phyloP scores from a whole-genome alignment of 1,140 invertebrate species.

The Halictus rubicundus region DNA sequence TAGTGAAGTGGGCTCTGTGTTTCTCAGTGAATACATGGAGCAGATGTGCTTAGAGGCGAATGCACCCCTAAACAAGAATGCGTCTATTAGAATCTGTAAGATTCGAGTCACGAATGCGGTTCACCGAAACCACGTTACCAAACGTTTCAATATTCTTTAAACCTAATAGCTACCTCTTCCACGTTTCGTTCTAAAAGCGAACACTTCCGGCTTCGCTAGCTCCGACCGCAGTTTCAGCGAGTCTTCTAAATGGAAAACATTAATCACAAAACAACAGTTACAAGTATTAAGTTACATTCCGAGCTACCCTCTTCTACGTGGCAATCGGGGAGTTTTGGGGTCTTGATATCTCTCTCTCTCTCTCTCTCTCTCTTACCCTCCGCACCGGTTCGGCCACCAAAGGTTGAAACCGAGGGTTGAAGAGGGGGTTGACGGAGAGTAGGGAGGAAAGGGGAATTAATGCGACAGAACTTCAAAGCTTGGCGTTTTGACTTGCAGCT shows the following conservation, averaged over 20 bases:
- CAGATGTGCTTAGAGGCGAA: too few species aligned
- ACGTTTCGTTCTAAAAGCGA: not conserved
- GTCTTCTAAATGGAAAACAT: conserved; percentile 12
- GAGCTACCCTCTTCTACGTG: not conserved
- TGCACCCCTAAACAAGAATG: too few species aligned
- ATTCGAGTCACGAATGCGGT: too few species aligned
- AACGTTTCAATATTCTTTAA: not conserved
- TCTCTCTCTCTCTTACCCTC: not conserved
- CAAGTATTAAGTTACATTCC: conserved; percentile 34
- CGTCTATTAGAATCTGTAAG: too few species aligned
- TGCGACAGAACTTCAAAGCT: conserved; percentile 55
- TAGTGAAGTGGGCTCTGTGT: too few species aligned
- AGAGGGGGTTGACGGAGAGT: too few species aligned
- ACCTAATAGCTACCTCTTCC: not conserved
- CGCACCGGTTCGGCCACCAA: not conserved
- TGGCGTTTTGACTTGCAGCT: conserved; percentile 54
- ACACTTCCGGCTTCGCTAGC: not conserved
- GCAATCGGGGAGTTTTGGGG: not conserved
- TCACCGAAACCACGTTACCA: not conserved
- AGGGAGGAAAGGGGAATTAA: conserved; percentile 46
- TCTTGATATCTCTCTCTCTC: conserved; percentile 20
- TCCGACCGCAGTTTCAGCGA: not conserved
- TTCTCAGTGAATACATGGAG: too few species aligned
- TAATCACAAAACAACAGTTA: conserved; percentile 37
- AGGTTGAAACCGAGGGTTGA: not conserved